Percentiles rank a stretch among this genome's conserved stretches.
phyloP scores from a whole-genome alignment of 2,888 invertebrate genomes.

The Sepioteuthis lessoniana region DNA sequence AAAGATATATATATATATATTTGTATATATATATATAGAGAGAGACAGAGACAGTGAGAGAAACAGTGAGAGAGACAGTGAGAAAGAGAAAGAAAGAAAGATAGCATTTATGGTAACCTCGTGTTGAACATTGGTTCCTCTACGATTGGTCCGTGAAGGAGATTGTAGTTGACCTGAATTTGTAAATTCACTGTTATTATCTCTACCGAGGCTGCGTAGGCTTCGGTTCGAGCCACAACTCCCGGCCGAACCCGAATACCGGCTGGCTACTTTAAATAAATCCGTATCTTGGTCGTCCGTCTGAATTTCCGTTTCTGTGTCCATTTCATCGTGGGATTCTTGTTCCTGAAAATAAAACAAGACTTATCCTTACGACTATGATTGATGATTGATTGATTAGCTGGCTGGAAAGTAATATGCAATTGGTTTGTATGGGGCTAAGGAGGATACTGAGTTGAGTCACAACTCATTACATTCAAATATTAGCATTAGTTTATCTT shows the following conservation, averaged over 20 bases:
- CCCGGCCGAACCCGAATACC: slow-evolving; percentile 59
- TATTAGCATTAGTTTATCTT: too few species aligned
- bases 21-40: too few species aligned
- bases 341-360: slow-evolving; percentile 55
- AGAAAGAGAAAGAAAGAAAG: too few species aligned
- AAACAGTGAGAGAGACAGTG: too few species aligned
- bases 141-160: neutral
- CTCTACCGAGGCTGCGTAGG: neutral
- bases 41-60: too few species aligned
- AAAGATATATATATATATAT: too few species aligned
- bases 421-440: too few species aligned
- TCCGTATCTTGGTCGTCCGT: slow-evolving; percentile 54
- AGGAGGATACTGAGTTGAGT: too few species aligned
- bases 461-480: too few species aligned
- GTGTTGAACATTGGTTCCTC: neutral
- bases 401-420: neutral
- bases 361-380: neutral
- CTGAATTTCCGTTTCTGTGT: slow-evolving; percentile 63
- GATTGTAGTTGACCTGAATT: neutral
- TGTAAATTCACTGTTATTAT: neutral
- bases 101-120: neutral
- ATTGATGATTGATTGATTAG: neutral
- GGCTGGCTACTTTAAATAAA: slow-evolving; percentile 54
- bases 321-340: slow-evolving; percentile 69
- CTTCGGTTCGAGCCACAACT: slow-evolving; percentile 57